These are phyloP conservation scores for Clistopyga incitator DNA, from an alignment of 2,888 invertebrate species.

Conservation along the genomic window DNA sequence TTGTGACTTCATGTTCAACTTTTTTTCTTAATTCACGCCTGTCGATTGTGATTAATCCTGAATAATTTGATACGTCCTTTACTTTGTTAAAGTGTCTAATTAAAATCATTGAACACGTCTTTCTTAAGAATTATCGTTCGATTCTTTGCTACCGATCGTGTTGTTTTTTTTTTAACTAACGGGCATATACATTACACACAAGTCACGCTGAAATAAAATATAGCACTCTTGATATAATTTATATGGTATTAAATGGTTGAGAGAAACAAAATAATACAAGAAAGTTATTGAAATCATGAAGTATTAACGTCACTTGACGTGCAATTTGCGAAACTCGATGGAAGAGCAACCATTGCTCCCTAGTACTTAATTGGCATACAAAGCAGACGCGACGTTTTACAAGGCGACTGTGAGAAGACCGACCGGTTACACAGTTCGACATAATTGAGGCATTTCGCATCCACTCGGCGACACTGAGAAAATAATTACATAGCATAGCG, in stretches of 20 bases:
- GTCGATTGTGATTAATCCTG: too few species aligned
- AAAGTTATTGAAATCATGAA: background rate
- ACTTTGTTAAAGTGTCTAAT: background rate
- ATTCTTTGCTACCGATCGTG: too few species aligned
- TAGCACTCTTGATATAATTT: too few species aligned
- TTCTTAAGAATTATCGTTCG: background rate
- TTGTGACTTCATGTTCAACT: too few species aligned
- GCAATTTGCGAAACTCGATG: conserved; percentile 7
- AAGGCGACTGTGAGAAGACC: background rate
- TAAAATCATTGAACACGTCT: background rate
- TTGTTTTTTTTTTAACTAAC: too few species aligned
- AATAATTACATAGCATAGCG: background rate
- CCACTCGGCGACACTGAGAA: background rate
- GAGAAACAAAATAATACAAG: background rate
- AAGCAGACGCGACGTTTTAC: background rate
- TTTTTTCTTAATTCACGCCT: too few species aligned
- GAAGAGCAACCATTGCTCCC: background rate
- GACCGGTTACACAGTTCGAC: background rate
- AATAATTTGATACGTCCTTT: too few species aligned
- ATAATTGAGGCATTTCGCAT: background rate
- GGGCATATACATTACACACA: background rate
- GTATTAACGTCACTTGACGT: conserved; percentile 20
- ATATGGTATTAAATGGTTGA: background rate
- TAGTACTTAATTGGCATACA: conserved; percentile 5
- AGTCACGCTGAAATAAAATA: background rate